Evolutionary conservation across 1,140 invertebrate species (phyloP).

Genomic region (Glomeris maerens): DNA sequence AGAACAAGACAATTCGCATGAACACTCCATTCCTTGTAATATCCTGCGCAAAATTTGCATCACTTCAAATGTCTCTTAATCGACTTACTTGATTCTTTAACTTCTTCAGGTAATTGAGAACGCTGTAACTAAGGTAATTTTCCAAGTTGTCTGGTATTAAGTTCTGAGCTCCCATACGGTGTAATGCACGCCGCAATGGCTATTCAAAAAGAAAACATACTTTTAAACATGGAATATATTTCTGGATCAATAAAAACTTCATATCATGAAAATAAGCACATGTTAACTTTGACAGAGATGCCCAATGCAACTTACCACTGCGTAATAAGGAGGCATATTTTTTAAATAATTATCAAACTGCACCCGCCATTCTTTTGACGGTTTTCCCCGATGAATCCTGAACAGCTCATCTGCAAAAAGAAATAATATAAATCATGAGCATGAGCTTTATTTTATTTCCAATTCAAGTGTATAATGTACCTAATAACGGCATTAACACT

Average conservation of each 20-base stretch:
- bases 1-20: constrained; percentile 10
- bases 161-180: constrained; percentile 68
- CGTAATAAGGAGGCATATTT: constrained; percentile 92
- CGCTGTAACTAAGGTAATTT: constrained; percentile 79
- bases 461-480: constrained; percentile 21
- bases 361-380: constrained; percentile 70
- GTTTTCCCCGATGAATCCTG: constrained; percentile 74
- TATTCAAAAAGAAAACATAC: constrained; percentile 30
- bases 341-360: constrained; percentile 88
- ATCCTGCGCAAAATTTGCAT: background rate
- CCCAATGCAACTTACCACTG: constrained; percentile 52
- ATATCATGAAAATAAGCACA: no score
- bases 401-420: constrained; percentile 64
- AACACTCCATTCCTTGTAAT: no score
- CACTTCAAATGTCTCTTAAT: background rate
- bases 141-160: constrained; percentile 84
- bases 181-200: constrained; percentile 76
- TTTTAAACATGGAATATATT: constrained; percentile 4
- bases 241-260: background rate
- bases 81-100: constrained; percentile 58
- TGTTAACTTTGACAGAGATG: no score
- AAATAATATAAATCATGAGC: constrained; percentile 8
- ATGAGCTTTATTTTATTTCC: background rate
- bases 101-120: constrained; percentile 86
- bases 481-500: constrained; percentile 70